These are phyloP conservation scores for Cyanoramphus novaezelandiae DNA, from an alignment of 2,113 vertebrate species.

Conservation along the genomic window DNA sequence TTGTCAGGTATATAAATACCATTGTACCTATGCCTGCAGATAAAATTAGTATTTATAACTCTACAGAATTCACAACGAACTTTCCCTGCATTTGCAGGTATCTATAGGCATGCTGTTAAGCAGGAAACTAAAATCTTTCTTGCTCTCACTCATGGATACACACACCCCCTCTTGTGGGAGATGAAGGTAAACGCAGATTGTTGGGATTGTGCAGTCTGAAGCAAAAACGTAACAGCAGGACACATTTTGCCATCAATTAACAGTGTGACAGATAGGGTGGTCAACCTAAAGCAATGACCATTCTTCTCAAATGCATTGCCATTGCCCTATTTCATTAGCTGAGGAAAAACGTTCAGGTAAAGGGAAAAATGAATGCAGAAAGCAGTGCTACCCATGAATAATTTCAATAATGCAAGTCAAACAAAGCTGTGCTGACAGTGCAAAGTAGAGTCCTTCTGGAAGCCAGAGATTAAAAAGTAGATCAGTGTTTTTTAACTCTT, in stretches of 20 bases:
- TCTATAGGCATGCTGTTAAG: not conserved
- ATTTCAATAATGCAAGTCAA: not conserved
- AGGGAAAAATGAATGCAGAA: not conserved
- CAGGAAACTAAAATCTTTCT: not conserved
- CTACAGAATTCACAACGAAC: not conserved
- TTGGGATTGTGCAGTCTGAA: not conserved
- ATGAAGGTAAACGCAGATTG: not conserved
- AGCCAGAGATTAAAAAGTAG: not conserved
- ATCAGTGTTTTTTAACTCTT: not conserved
- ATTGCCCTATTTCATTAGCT: not conserved
- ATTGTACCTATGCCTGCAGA: not conserved
- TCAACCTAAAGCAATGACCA: not conserved
- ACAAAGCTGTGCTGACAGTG: not conserved
- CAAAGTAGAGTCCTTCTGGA: not conserved
- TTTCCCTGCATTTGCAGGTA: not conserved
- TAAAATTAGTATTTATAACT: not conserved
- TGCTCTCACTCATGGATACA: not conserved
- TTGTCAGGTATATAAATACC: not conserved
- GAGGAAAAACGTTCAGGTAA: not conserved
- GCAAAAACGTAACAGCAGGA: not conserved
- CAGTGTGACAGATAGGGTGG: not conserved
- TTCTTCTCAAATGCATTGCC: not conserved
- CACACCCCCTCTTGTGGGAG: conserved; percentile 43
- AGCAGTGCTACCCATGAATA: not conserved
- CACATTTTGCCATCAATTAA: not conserved